Evolutionary conservation across 2,888 invertebrate species (phyloP).

Genomic region (Ophion ventricosus): DNA sequence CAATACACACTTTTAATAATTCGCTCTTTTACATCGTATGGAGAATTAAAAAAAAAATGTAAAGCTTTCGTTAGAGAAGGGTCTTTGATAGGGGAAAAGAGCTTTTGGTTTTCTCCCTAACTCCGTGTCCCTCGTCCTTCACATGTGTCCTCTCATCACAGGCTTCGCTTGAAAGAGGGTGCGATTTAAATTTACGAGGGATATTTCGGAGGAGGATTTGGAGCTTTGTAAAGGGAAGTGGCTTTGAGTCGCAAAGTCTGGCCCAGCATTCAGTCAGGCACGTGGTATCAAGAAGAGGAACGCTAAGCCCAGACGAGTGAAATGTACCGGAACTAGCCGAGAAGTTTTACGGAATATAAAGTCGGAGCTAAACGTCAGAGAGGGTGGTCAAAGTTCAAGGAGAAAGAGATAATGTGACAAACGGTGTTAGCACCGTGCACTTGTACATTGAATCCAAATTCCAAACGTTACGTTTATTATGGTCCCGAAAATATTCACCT

Average conservation of each 20-base stretch:
- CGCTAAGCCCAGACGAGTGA: constrained; percentile 22
- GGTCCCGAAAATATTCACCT: too few species aligned
- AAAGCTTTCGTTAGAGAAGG: constrained; percentile 23
- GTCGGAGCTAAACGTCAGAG: constrained; percentile 12
- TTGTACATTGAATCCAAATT: too few species aligned
- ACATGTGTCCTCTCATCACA: constrained; percentile 29
- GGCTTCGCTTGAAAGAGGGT: constrained; percentile 60
- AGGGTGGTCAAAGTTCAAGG: not conserved
- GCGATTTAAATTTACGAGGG: constrained; percentile 68
- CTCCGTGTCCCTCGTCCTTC: constrained; percentile 34
- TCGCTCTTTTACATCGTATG: not conserved
- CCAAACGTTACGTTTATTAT: too few species aligned
- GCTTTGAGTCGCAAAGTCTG: constrained; percentile 51
- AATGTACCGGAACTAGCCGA: constrained; percentile 28
- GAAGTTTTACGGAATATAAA: constrained; percentile 22
- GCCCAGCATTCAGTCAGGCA: constrained; percentile 53
- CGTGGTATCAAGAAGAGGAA: constrained; percentile 35
- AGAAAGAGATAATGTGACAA: not conserved
- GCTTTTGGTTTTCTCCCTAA: constrained; percentile 53
- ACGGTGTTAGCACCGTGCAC: not conserved
- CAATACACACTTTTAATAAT: not conserved
- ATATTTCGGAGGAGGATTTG: constrained; percentile 56
- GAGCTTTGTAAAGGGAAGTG: constrained; percentile 47
- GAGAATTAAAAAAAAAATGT: constrained; percentile 10
- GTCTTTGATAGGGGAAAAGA: constrained; percentile 24